Conservation (phyloP, 2,888 invertebrate genomes). For the Ochropleura leucogaster region DNA sequence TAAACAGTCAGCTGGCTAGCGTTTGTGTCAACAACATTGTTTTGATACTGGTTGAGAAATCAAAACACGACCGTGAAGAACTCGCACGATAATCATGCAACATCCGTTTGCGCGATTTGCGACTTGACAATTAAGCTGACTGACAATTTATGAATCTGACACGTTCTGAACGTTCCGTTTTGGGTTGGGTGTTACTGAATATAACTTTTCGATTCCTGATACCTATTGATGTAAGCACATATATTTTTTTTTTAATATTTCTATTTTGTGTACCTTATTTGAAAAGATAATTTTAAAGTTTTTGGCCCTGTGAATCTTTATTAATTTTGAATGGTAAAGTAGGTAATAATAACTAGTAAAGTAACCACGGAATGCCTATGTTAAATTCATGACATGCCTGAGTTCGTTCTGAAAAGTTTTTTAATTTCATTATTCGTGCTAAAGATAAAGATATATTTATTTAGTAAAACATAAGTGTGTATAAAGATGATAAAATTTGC, state of each 20-base stretch:
- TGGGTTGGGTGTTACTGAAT: background rate
- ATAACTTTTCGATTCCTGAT: background rate
- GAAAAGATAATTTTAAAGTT: background rate
- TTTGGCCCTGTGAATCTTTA: background rate
- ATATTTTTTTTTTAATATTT: too few relatives aligned
- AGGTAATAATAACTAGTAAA: too few relatives aligned
- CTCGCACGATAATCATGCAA: background rate
- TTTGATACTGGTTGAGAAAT: constrained; percentile 41
- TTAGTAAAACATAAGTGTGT: too few relatives aligned
- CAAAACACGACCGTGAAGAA: constrained; percentile 22
- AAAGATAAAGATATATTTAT: too few relatives aligned
- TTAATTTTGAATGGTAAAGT: too few relatives aligned
- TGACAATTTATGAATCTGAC: background rate
- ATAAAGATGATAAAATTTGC: too few relatives aligned
- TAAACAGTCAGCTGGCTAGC: constrained; percentile 65
- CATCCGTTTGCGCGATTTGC: background rate
- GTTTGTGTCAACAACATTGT: constrained; percentile 66
- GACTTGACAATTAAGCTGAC: background rate
- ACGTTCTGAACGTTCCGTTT: constrained; percentile 16
- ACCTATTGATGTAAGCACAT: background rate
- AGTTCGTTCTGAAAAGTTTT: constrained; percentile 23
- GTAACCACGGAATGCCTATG: constrained; percentile 11
- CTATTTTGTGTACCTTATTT: background rate
- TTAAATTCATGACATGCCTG: constrained; percentile 2
- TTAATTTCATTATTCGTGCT: too few relatives aligned